Conservation (phyloP, 2,888 invertebrate genomes). For the Chamaedrilus cognettii region DNA sequence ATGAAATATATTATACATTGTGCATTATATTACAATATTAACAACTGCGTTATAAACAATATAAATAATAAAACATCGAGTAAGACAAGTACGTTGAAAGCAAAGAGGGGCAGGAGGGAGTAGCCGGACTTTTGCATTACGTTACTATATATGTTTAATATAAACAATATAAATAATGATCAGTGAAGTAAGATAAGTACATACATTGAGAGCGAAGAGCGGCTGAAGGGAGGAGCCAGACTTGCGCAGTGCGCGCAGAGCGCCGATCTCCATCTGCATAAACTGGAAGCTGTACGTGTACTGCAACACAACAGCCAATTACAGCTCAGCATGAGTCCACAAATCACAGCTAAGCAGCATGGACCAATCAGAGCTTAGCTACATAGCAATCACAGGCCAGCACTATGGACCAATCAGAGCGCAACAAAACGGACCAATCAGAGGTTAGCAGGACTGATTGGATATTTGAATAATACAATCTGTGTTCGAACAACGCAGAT, state of each 20-base stretch:
- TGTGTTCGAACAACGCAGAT: no score
- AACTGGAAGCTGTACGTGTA: slow-evolving; percentile 53
- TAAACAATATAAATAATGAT: neutral
- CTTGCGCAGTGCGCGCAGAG: slow-evolving; percentile 37
- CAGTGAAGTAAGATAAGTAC: slow-evolving; percentile 21
- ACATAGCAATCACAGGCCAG: no score
- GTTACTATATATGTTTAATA: no score
- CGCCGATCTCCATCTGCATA: slow-evolving; percentile 45
- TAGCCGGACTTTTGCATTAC: slow-evolving; percentile 39
- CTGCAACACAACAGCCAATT: slow-evolving; percentile 46
- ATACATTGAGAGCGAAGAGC: slow-evolving; percentile 52
- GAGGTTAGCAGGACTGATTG: no score
- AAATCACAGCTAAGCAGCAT: no score
- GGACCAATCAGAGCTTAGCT: no score
- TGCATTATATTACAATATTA: neutral
- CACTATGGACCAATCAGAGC: no score
- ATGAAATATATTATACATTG: neutral
- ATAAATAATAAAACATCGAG: slow-evolving; percentile 1
- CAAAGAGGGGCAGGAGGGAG: slow-evolving; percentile 45
- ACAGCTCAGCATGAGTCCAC: no score
- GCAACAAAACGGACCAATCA: no score
- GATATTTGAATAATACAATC: no score
- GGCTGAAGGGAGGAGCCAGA: slow-evolving; percentile 42
- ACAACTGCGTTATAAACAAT: neutral
- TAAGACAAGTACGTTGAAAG: slow-evolving; percentile 49